Evolutionary conservation across 2,797 vertebrate genomes (phyloP), one percentile per base, ranked within the genome.

Genomic region (Kryptopterus vitreolus): DNA sequence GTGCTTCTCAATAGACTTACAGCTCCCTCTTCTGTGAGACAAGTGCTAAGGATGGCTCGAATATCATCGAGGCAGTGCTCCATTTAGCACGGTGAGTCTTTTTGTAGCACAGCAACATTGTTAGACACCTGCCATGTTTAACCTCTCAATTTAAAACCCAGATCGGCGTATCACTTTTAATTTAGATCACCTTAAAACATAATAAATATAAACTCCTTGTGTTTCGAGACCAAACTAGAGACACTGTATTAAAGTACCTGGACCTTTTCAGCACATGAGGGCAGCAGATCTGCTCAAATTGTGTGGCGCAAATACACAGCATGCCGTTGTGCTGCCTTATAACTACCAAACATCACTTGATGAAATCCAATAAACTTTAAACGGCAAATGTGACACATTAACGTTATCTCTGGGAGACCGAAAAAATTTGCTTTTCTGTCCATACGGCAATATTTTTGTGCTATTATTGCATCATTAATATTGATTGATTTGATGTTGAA

Each of bases 41-140:
- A 48, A 91, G 92, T 70, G 96, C 96, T 84, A 99, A 97, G 90
- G 96, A 98, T 0, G 96, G 97, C 12, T 95, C 95, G 58, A 98
- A 98, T 83, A 87, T 98, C 77, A 91, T 99, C 58, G 97, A 98
- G 88, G 96, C 97, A 5, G 96, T 98, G 87, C 95, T 99, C 84
- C 98, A 99, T 88, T 94, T 99, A 87, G 96, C 98, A 87, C 93
- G 96, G 97, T 98, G 93, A 89, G 89, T 84, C 13, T 35, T 18
- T n/a, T 63, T 4, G 11, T 4, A 18, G 8, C 48, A 2, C 20
- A 1, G 20, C 24, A 15, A 48, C 16, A 16, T 13, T 33, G 6
- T 35, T 3, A 71, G 26, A 33, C 46, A 22, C 2, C 26, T 33
- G 24, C 50, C 20, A 55, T 22, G 1, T 20, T 53, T 71, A 22